phyloP scores from a whole-genome alignment of 2,797 vertebrate genomes.

The Platalea minor region DNA sequence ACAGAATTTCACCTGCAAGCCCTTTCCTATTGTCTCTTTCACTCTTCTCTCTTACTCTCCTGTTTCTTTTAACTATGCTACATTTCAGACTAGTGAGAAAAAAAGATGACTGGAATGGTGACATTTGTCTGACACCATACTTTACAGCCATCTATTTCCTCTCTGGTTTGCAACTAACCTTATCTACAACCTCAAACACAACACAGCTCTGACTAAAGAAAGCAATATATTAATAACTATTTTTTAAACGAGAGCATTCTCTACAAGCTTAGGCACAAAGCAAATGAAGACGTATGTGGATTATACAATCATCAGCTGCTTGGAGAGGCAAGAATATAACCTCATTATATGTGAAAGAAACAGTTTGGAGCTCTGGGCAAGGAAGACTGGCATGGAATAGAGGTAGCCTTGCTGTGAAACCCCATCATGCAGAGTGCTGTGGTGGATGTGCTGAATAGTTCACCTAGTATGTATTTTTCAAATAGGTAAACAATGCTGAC shows the following conservation, averaged over 20 bases:
- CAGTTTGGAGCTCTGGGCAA: background rate
- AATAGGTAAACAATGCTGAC: background rate
- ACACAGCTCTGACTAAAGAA: background rate
- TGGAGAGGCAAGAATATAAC: background rate
- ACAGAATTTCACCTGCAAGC: background rate
- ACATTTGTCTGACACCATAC: background rate
- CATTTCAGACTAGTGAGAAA: background rate
- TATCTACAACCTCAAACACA: background rate
- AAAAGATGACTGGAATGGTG: background rate
- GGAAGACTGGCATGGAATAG: background rate
- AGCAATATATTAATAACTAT: background rate
- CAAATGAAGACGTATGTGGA: background rate
- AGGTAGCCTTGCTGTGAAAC: background rate
- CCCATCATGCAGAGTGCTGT: background rate
- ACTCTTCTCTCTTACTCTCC: background rate
- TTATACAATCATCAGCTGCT: background rate
- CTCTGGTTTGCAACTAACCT: background rate
- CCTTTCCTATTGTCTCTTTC: background rate
- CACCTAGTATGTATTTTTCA: background rate
- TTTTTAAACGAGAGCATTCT: background rate
- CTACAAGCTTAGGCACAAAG: background rate
- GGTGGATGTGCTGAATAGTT: background rate
- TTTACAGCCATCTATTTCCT: background rate
- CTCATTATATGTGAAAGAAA: background rate
- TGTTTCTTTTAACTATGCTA: background rate